A percentile compares a stretch with the other conserved stretches of the same genome.
Evolutionary conservation across 2,888 invertebrate genomes (phyloP).

Genomic region (Erynnis tages): DNA sequence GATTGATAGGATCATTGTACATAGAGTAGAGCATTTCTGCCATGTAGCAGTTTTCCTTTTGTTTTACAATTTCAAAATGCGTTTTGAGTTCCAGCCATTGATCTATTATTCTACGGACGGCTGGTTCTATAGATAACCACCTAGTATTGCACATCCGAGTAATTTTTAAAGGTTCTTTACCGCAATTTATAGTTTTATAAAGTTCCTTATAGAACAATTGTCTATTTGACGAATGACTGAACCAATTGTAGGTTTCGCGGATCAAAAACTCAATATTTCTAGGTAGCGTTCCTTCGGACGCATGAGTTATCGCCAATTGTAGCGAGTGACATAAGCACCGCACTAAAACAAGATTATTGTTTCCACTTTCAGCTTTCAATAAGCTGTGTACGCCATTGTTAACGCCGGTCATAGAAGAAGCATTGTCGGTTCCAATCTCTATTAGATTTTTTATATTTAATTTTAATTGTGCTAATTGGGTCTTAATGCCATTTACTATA

Average conservation of each 20-base stretch:
- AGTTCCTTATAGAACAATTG: slow-evolving; percentile 36
- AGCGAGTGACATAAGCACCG: slow-evolving; percentile 39
- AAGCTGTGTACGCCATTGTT: slow-evolving; percentile 40
- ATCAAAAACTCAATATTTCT: slow-evolving; percentile 42
- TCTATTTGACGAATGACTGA: slow-evolving; percentile 37
- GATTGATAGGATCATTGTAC: slow-evolving; percentile 22
- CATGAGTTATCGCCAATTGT: slow-evolving; percentile 42
- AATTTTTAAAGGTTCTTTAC: slow-evolving; percentile 41
- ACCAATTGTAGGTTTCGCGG: slow-evolving; percentile 45
- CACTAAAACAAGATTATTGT: slow-evolving; percentile 38
- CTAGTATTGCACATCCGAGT: slow-evolving; percentile 37
- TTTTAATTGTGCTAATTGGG: slow-evolving; percentile 26
- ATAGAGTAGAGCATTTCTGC: slow-evolving; percentile 17
- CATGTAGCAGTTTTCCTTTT: slow-evolving; percentile 9
- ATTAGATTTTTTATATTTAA: slow-evolving; percentile 35
- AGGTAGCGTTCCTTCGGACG: slow-evolving; percentile 40
- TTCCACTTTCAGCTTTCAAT: slow-evolving; percentile 34
- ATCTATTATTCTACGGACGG: slow-evolving; percentile 37
- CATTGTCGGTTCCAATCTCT: slow-evolving; percentile 46
- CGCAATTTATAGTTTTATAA: slow-evolving; percentile 40
- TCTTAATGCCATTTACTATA: slow-evolving; percentile 30
- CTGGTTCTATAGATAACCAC: slow-evolving; percentile 43
- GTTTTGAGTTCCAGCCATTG: slow-evolving; percentile 42
- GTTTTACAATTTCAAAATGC: slow-evolving; percentile 25
- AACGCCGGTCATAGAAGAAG: slow-evolving; percentile 44